phyloP scores from a whole-genome alignment of 1,140 invertebrate species.

The Anthonomus grandis region DNA sequence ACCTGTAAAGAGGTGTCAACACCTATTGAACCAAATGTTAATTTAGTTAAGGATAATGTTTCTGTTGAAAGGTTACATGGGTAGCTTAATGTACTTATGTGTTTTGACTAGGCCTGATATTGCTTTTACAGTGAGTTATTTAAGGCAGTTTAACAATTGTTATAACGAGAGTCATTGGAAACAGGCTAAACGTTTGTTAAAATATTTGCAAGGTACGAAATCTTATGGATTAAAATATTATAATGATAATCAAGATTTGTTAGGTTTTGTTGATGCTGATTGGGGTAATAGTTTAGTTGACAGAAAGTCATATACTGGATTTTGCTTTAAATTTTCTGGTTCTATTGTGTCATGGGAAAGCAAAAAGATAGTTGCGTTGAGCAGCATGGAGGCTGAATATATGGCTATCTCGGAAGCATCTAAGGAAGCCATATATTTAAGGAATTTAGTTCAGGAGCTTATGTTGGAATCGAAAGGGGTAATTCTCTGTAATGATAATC shows the following conservation, averaged over 20 bases:
- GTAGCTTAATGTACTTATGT: slow-evolving; percentile 48
- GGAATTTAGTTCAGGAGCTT: slow-evolving; percentile 5
- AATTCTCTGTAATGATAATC: too few species aligned
- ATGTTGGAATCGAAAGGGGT: background rate
- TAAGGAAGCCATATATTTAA: slow-evolving; percentile 15
- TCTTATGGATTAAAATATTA: slow-evolving; percentile 9
- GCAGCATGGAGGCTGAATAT: slow-evolving; percentile 46
- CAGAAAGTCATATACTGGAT: slow-evolving; percentile 35
- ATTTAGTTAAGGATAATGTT: slow-evolving; percentile 1
- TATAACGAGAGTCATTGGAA: slow-evolving; percentile 42
- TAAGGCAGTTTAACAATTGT: slow-evolving; percentile 45
- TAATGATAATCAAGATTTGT: slow-evolving; percentile 18
- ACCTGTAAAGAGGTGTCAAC: slow-evolving; percentile 18
- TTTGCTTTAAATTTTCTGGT: slow-evolving; percentile 31
- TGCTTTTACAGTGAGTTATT: slow-evolving; percentile 45
- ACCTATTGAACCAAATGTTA: slow-evolving; percentile 15
- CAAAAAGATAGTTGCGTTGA: slow-evolving; percentile 40
- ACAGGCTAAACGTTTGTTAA: slow-evolving; percentile 45
- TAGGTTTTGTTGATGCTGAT: slow-evolving; percentile 47
- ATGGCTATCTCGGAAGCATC: slow-evolving; percentile 35
- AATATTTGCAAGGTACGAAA: slow-evolving; percentile 48
- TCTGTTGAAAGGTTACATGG: slow-evolving; percentile 46
- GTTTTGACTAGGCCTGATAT: slow-evolving; percentile 51
- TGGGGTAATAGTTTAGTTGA: too few species aligned
- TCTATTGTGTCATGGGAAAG: slow-evolving; percentile 34